Percentiles rank a stretch among this genome's conserved stretches.
Conservation (phyloP, 2,113 vertebrate species). For the Periophthalmus modestus region DNA sequence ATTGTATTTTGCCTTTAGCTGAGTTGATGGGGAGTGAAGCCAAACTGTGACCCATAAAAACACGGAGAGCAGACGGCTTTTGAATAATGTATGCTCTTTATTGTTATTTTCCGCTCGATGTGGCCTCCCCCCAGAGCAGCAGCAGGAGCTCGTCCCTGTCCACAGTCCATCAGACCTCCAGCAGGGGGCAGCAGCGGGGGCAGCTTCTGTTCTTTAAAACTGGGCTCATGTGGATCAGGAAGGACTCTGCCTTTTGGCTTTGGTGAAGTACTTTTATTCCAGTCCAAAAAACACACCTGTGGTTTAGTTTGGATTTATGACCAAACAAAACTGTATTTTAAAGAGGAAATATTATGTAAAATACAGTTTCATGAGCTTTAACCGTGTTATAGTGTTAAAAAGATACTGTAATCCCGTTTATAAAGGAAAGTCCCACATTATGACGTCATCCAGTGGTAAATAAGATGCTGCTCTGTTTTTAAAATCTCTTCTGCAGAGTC, state of each 20-base stretch:
- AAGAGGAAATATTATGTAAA: neutral
- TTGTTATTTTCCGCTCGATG: constrained; percentile 39
- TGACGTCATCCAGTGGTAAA: no score
- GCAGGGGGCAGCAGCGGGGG: neutral
- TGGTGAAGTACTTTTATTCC: constrained; percentile 25
- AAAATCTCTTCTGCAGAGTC: no score
- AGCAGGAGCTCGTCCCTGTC: constrained; percentile 22
- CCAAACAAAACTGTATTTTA: neutral
- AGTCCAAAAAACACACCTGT: constrained; percentile 35
- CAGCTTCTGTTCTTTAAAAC: constrained; percentile 10
- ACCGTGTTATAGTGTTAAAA: no score
- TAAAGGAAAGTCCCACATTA: no score
- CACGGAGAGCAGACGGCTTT: constrained; percentile 1
- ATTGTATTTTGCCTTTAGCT: neutral
- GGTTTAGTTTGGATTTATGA: neutral
- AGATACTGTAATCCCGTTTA: no score
- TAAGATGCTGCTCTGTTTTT: no score
- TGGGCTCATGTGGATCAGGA: neutral
- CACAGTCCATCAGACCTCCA: neutral
- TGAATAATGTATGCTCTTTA: constrained; percentile 28
- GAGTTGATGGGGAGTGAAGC: constrained; percentile 1
- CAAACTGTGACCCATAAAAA: constrained; percentile 11
- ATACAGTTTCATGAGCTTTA: no score
- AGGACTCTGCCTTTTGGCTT: constrained; percentile 20
- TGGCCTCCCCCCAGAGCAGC: neutral